A percentile compares a stretch with the other conserved stretches of the same genome.
Evolutionary conservation across 2,888 invertebrate genomes (phyloP).

Genomic region (Callimorpha dominula): DNA sequence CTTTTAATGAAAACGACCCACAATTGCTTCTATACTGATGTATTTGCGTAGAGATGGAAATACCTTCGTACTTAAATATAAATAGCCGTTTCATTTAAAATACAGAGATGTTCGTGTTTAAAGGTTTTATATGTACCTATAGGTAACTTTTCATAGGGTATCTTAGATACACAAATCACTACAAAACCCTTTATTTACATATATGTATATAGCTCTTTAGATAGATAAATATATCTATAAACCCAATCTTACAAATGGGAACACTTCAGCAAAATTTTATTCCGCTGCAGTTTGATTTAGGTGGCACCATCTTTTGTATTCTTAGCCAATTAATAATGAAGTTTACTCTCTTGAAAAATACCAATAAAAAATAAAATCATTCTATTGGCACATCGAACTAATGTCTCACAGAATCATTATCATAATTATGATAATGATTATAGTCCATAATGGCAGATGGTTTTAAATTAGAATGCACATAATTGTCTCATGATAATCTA

Average conservation of each 20-base stretch:
- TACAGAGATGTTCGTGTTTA: background rate
- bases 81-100: conserved; percentile 1
- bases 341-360: too few species aligned
- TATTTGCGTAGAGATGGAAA: conserved; percentile 14
- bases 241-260: background rate
- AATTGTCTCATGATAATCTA: background rate
- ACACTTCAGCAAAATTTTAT: background rate
- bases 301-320: background rate
- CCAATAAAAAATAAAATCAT: too few species aligned
- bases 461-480: background rate
- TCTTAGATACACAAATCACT: too few species aligned
- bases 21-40: conserved; percentile 20
- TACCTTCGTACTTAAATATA: background rate
- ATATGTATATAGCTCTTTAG: background rate
- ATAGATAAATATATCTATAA: background rate
- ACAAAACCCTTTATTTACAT: background rate
- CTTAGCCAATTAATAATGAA: background rate
- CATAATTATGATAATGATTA: too few species aligned
- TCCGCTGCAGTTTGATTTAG: background rate
- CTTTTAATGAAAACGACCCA: conserved; percentile 35
- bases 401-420: background rate
- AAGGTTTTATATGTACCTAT: background rate
- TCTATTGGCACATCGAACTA: background rate
- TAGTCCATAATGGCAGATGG: background rate
- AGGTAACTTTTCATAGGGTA: background rate